Conservation (phyloP, 1,140 invertebrate genomes). For the Drosophila leontia region DNA sequence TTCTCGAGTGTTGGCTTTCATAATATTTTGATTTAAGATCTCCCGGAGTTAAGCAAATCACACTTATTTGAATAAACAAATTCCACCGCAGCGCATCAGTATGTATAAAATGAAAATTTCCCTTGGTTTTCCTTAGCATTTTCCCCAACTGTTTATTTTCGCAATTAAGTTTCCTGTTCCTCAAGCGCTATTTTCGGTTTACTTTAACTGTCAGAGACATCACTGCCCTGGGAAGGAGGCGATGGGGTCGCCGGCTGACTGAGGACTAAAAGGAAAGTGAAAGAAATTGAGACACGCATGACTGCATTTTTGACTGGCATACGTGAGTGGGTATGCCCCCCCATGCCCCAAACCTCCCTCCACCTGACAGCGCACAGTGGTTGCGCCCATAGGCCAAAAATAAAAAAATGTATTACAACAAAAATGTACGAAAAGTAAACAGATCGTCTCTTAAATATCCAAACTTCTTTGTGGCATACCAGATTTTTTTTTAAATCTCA, state of each 20-base stretch:
- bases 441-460: no score
- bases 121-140: conserved; percentile 1
- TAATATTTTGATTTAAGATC: conserved; percentile 2
- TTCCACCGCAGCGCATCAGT: conserved; percentile 11
- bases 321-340: conserved; percentile 20
- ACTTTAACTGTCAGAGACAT: conserved; percentile 31
- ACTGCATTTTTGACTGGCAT: conserved; percentile 59
- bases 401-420: no score
- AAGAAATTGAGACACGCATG: conserved; percentile 48
- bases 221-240: not conserved
- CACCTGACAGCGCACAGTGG: conserved; percentile 25
- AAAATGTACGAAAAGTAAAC: no score
- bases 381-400: no score
- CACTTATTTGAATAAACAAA: conserved; percentile 10
- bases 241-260: not conserved
- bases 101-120: conserved; percentile 23
- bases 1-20: not conserved
- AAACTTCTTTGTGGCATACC: no score
- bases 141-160: conserved; percentile 32
- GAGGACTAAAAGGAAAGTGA: conserved; percentile 26
- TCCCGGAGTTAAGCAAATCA: not conserved
- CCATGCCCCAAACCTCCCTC: not conserved
- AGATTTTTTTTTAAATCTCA: no score
- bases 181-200: conserved; percentile 17
- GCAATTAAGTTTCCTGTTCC: conserved; percentile 52